Base-by-base conservation (phyloP, 2,113 vertebrate genomes). In the Chionodraco myersi region DNA sequence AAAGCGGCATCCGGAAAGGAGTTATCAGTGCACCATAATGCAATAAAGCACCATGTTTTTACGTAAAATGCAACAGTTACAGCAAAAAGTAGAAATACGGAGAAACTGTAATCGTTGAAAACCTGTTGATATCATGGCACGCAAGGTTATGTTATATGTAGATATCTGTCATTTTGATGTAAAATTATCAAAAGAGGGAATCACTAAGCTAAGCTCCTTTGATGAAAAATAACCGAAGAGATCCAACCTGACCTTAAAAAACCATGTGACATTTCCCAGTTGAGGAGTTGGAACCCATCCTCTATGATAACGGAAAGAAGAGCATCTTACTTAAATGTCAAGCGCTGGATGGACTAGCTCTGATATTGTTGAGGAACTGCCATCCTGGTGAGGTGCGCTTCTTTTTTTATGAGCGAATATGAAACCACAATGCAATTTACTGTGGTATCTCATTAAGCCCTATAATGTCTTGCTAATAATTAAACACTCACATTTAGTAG, bases 281-380 rank as follows among this genome's bases (percentile, higher is more conserved):
- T 79, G 82, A 85, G 80, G 82, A 89, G 81, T 76, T 69, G 78
- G 80, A 88, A 84, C 85, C 82, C 85, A 79, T 91, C 78, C 21
- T 75, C 61, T 45, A 68, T 58, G 76, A 92, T 90, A 83, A 53
- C 13, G 30, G 36, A 53, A n/a, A 89, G 78, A 58, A 88, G 81
- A 83, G 88, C 74, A 85, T 82, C 88, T 89, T 89, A 86, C 78
- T 88, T 71, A 93, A 92, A 92, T 92, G 91, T 90, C 91, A 91
- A 58, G 74, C 3, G 49, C 52, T 47, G 70, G 80, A 82, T 60
- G n/a, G 72, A 87, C 82, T 45, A 26, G 63, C 79, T 74, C 70
- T 61, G 78, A 83, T 85, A 86, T 82, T 72, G 76, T 82, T 52
- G 61, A 85, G 72, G 65, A 68, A 72, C 47, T 52, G 41, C 65